Conservation (phyloP, 2,888 invertebrate species). For the Seira ritae region DNA sequence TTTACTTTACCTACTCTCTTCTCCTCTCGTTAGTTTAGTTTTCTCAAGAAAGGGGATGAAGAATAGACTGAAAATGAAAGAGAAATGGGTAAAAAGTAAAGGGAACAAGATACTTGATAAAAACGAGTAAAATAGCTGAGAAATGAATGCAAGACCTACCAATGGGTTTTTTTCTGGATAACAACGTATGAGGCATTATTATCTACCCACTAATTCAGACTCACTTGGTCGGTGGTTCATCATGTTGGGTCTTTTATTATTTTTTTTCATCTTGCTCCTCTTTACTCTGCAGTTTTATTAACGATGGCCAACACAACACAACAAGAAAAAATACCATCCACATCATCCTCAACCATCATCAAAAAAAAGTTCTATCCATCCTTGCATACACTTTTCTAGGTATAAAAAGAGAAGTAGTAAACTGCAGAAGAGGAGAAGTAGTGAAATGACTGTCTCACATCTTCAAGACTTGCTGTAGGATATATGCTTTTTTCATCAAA, state of each 20-base stretch:
- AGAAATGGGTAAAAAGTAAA: constrained; percentile 9
- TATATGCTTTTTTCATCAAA: constrained; percentile 9
- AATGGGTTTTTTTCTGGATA: constrained; percentile 67
- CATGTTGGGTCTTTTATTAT: constrained; percentile 68
- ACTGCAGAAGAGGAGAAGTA: constrained; percentile 27
- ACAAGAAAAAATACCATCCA: constrained; percentile 1
- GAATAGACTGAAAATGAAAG: constrained; percentile 10
- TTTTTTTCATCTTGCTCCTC: constrained; percentile 67
- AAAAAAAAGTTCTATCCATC: neutral
- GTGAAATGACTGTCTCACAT: constrained; percentile 42
- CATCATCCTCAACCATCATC: constrained; percentile 28
- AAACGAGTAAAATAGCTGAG: constrained; percentile 59
- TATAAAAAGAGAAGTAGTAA: too few species aligned
- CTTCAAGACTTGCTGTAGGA: constrained; percentile 14
- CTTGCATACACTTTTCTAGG: too few species aligned
- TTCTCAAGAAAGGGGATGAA: neutral
- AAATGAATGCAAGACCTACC: constrained; percentile 70
- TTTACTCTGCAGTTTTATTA: constrained; percentile 32
- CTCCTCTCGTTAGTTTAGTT: constrained; percentile 6
- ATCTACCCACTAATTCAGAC: constrained; percentile 72
- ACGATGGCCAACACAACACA: constrained; percentile 10
- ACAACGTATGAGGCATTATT: constrained; percentile 71
- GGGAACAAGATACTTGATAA: constrained; percentile 34
- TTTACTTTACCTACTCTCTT: neutral
- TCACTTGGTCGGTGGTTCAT: constrained; percentile 72